Evolutionary conservation across 2,113 vertebrate genomes (phyloP), one percentile per base, ranked within the genome.

Genomic region (Triplophysa tibetana): DNA sequence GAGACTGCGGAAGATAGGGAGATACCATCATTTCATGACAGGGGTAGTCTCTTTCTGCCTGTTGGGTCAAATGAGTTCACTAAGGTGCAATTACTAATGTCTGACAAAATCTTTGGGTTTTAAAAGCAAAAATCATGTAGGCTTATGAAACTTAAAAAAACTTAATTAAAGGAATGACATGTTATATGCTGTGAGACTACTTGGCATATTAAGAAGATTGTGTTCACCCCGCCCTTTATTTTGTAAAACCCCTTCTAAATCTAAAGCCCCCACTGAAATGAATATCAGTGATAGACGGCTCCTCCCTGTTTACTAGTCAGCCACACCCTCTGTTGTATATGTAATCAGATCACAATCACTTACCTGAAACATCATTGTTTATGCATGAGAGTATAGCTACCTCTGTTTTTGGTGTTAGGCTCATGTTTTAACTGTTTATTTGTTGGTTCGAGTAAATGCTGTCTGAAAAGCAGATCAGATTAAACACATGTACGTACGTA

Each of bases 1-100:
- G 61, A 78, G 61, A 82, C 80, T 85, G 83, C 83, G 77, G 80
- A 75, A 77, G 64, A 81, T 61, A 2, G 80, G 83, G 60, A 54
- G 77, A 82, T 85, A 85, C 83, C 83, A 85, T 73, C 29, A 16
- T 38, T 26, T 70, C 63, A 5, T 38, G 5, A 54, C 38, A 13
- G 43, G 54, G 64, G 26, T 2, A n/a, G 24, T 8, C 16, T 14
- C 17, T 38, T 38, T 45, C 21, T 43, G 54, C 10, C 56, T 17
- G 17, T 58, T 21, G 29, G n/a, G 50, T 38, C 11, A 72, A 29
- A 23, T 17, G 1, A 8, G 11, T 38, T 56, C 17, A 16, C 50
- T 52, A 0, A 19, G 17, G 8, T 45, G 8, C 43, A 45, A 12
- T 45, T 45, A 12, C 33, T 38, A 38, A 38, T 38, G 7, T 58